Evolutionary conservation across 2,113 vertebrate genomes (phyloP).

Genomic region (Sphyrna mokarran): DNA sequence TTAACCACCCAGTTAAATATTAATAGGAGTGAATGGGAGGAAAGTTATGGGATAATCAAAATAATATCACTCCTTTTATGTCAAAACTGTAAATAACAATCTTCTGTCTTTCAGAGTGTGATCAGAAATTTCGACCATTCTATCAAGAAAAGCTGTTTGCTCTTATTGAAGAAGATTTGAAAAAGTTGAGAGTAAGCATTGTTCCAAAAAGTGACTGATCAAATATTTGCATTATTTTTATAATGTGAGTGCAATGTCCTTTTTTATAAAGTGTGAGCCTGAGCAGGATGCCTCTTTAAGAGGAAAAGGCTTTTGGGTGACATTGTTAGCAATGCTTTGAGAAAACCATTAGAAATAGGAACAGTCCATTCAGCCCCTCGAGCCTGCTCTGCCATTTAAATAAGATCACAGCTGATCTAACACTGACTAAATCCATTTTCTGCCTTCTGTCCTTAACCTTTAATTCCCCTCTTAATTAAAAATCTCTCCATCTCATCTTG

Average conservation of each 20-base stretch:
- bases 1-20: not conserved
- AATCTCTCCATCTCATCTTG: no score
- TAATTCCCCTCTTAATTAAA: no score
- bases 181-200: slow-evolving; percentile 64
- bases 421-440: no score
- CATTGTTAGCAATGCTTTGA: not conserved
- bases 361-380: no score
- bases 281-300: not conserved
- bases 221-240: not conserved
- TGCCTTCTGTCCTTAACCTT: no score
- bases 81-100: not conserved
- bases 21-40: not conserved
- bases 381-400: no score
- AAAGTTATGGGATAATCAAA: not conserved
- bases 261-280: not conserved
- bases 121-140: slow-evolving; percentile 61
- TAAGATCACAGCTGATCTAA: no score
- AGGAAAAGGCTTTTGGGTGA: not conserved
- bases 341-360: no score
- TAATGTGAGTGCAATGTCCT: not conserved
- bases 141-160: slow-evolving; percentile 58
- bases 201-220: not conserved
- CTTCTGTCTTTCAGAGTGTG: slow-evolving; percentile 60
- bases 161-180: slow-evolving; percentile 60
- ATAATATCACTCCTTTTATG: not conserved